These are phyloP conservation scores for Jaculus jaculus DNA, from an alignment of 2,113 vertebrate genomes.

Conservation along the genomic window DNA sequence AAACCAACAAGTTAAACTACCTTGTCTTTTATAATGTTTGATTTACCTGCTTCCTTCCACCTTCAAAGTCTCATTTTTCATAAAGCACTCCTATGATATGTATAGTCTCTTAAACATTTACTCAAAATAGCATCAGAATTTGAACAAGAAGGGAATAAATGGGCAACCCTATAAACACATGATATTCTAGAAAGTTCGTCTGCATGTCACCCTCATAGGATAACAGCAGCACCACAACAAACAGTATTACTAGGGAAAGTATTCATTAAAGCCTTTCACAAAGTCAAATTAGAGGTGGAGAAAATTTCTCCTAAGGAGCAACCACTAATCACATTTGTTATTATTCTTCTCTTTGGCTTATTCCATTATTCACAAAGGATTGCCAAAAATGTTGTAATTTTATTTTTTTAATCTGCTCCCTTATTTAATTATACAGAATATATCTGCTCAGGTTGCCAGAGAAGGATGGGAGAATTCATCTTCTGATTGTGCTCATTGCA, in stretches of 20 bases:
- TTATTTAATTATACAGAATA: constrained; percentile 87
- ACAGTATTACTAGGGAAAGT: constrained; percentile 76
- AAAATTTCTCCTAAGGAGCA: constrained; percentile 83
- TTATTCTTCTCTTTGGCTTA: constrained; percentile 73
- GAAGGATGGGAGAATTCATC: constrained; percentile 84
- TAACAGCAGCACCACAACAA: constrained; percentile 83
- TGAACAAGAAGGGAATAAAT: constrained; percentile 73
- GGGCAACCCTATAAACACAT: constrained; percentile 74
- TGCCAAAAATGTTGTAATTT: constrained; percentile 81
- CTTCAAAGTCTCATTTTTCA: constrained; percentile 81
- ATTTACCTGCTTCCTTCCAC: constrained; percentile 83
- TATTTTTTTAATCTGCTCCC: constrained; percentile 77
- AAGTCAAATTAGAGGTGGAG: constrained; percentile 84
- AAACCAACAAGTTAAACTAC: constrained; percentile 88
- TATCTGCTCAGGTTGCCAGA: constrained; percentile 81
- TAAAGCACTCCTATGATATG: constrained; percentile 77
- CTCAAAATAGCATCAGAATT: constrained; percentile 79
- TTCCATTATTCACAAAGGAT: constrained; percentile 81
- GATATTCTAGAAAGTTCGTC: constrained; percentile 78
- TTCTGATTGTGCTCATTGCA: constrained; percentile 81
- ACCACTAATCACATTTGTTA: constrained; percentile 83
- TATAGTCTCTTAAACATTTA: constrained; percentile 76
- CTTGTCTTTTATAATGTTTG: constrained; percentile 85
- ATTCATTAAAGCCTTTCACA: constrained; percentile 83
- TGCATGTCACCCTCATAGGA: constrained; percentile 77